Evolutionary conservation across 2,888 invertebrate species (phyloP), one percentile per base, ranked within the genome.

Genomic region (Polietes domitor): DNA sequence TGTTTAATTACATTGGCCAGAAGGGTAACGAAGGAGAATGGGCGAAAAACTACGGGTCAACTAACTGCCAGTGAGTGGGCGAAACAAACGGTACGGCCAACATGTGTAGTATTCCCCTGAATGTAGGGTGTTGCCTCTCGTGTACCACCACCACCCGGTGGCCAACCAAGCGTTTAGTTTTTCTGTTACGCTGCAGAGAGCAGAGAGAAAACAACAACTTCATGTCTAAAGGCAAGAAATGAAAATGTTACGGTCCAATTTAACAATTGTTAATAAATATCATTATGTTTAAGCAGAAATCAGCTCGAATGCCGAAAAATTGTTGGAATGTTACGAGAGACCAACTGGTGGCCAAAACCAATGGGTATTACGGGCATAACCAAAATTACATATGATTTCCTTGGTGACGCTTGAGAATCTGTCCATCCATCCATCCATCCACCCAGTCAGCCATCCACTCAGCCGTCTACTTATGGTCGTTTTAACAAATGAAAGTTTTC

Each of bases 171-270:
- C 84, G 84, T 84, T 81, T 76, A 78, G 75, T 73, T 78, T 70
- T 37, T 28, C 15, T 47, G 63, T 65, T 37, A 47, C 3, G 28
- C 37, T 37, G 37, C n/a, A 15, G 37, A 37, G 17, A 32, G 1
- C 58, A 6, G 65, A 53, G 43, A 50, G 61, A 65, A 43, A 50
- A 53, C n/a, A 37, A 0, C 41, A 21, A 37, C 9, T 37, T 37
- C 4, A 37, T 7, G 1, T 37, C 10, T 7, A 37, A 37, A 37
- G 10, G 21, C 72, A 73, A 77, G 32, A 68, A 21, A 53, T 77
- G 86, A 88, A 88, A 88, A 86, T 89, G 90, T 90, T 90, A 89
- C 91, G 91, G 90, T 90, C 90, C 88, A 90, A 89, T 90, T 90
- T 91, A 88, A 89, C 88, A 90, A 91, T 89, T 89, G 88, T 87